phyloP scores from a whole-genome alignment of 2,113 vertebrate species.

The Strix aluco region DNA sequence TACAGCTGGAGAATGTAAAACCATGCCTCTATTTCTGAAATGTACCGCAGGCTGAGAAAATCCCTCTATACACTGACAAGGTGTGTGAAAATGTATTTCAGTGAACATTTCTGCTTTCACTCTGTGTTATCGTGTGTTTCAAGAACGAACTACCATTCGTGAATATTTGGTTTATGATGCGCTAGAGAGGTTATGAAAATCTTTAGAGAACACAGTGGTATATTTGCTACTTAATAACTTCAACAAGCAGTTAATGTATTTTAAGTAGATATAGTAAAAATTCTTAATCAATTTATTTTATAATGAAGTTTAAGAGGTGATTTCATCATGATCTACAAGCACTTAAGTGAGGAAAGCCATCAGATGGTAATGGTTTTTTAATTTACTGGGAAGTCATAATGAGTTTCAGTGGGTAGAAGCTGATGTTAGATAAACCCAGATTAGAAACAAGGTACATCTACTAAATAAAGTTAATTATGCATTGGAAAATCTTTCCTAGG shows the following conservation, averaged over 20 bases:
- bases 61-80: background rate
- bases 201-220: background rate
- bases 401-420: background rate
- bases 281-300: slow-evolving; percentile 31
- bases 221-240: slow-evolving; percentile 43
- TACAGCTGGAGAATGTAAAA: background rate
- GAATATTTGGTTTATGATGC: background rate
- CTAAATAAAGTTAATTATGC: background rate
- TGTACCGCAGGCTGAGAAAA: background rate
- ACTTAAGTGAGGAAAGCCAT: slow-evolving; percentile 29
- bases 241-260: slow-evolving; percentile 23
- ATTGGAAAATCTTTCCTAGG: background rate
- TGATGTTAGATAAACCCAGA: background rate
- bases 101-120: background rate
- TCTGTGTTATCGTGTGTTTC: background rate
- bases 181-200: background rate
- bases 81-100: background rate
- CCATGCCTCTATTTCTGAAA: background rate
- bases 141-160: background rate
- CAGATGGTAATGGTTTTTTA: slow-evolving; percentile 18
- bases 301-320: slow-evolving; percentile 6
- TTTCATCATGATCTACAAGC: slow-evolving; percentile 15
- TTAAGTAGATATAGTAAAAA: slow-evolving; percentile 14
- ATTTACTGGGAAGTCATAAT: slow-evolving; percentile 17
- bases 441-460: background rate